These are phyloP conservation scores for Sycophila sp. DNA, from an alignment of 1,140 invertebrate species.

Conservation along the genomic window DNA sequence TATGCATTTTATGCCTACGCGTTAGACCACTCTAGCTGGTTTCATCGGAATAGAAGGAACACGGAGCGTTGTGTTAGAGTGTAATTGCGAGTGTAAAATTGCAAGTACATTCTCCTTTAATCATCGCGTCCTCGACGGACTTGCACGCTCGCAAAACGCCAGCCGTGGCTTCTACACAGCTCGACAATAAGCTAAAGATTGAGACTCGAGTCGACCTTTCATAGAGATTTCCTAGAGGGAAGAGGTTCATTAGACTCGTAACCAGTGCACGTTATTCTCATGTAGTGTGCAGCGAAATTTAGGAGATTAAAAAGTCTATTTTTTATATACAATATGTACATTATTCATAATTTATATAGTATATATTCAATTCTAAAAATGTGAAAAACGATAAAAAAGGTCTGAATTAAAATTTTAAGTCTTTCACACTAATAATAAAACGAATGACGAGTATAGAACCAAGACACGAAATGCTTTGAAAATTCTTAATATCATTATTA, in stretches of 20 bases:
- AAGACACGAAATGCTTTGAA: no score
- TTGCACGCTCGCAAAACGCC: background rate
- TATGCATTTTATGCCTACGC: no score
- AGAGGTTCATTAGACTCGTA: background rate
- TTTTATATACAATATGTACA: no score
- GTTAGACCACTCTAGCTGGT: background rate
- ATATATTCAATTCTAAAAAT: background rate
- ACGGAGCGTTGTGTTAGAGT: background rate
- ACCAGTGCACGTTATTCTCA: background rate
- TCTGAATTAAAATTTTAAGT: no score
- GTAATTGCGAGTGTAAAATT: constrained; percentile 11
- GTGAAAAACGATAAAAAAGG: no score
- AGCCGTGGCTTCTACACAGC: constrained; percentile 6
- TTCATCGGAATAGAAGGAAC: background rate
- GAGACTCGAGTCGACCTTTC: background rate
- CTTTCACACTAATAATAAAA: no score
- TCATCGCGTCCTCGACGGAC: background rate
- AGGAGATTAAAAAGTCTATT: background rate
- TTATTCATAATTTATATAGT: background rate
- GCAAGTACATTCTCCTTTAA: constrained; percentile 22
- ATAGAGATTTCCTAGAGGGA: background rate
- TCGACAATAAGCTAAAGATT: background rate
- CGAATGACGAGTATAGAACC: no score
- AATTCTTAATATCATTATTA: no score
- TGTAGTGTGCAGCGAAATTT: background rate